Conservation (phyloP, 1,140 invertebrate species). For the Pseudomyrmex concolor region DNA sequence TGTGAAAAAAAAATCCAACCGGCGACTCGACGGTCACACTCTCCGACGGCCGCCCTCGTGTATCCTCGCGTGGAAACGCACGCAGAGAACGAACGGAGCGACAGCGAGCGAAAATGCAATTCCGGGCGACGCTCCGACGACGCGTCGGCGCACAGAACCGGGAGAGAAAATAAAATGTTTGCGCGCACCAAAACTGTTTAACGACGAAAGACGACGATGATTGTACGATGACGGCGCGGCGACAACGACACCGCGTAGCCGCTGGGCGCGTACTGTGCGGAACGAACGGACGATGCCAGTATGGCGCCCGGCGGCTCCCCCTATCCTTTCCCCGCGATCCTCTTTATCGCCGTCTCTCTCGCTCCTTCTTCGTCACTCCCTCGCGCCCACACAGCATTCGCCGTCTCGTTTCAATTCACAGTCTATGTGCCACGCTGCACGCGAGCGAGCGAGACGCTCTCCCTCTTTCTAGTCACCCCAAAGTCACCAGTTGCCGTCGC, state of each 20-base stretch:
- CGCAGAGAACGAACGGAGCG: not conserved
- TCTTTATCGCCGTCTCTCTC: slow-evolving; percentile 5
- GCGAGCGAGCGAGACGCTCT: not conserved
- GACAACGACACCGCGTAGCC: slow-evolving; percentile 60
- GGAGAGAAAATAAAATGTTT: not conserved
- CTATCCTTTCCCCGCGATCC: slow-evolving; percentile 26
- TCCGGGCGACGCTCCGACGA: slow-evolving; percentile 24
- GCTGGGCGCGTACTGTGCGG: slow-evolving; percentile 77
- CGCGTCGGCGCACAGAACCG: slow-evolving; percentile 33
- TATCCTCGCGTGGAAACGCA: slow-evolving; percentile 27
- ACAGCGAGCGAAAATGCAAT: slow-evolving; percentile 1
- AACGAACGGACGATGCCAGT: slow-evolving; percentile 73
- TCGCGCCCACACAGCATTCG: not conserved
- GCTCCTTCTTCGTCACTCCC: not conserved
- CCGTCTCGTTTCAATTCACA: slow-evolving; percentile 19
- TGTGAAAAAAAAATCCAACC: not conserved
- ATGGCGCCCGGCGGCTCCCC: slow-evolving; percentile 75
- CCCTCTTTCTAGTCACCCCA: not conserved
- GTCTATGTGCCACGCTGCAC: not conserved
- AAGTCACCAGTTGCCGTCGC: not conserved
- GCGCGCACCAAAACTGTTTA: slow-evolving; percentile 28
- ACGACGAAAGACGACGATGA: slow-evolving; percentile 37
- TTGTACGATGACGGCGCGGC: slow-evolving; percentile 46
- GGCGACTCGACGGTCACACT: slow-evolving; percentile 1
- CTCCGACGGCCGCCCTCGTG: not conserved